Evolutionary conservation across 2,888 invertebrate species (phyloP), one percentile per base, ranked within the genome.

Genomic region (Darwinula stevensoni): DNA sequence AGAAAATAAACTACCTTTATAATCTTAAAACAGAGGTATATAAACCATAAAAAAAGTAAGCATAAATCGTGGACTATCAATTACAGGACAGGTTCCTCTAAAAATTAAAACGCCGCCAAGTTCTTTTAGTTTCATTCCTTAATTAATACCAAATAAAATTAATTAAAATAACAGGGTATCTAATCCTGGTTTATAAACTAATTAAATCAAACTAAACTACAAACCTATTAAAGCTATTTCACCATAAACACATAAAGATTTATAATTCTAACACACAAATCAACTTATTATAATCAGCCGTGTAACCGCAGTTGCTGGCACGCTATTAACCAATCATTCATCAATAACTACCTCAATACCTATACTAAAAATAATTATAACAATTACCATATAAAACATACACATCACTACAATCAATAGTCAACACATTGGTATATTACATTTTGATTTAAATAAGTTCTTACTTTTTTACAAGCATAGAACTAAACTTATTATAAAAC

Each of bases 271-370:
- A 50, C 49, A 45, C 43, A 40, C 36, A 33, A 46, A 50, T 44
- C 50, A 37, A 51, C 48, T 60, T 49, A 57, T 49, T 55, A 55
- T 39, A 49, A 57, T 57, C 45, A 55, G 56, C 56, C 60, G 63
- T 62, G 44, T 65, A 64, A 64, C 61, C 65, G 63, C 64, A 58
- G 59, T 58, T 63, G 64, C 64, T 65, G 63, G 63, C 63, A 63
- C 62, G 62, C 62, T 58, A 55, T 62, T 59, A 48, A 57, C 59
- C 56, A 58, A 53, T 59, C 58, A 53, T 61, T 34, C 18, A 34
- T 28, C 32, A 29, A 30, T 59, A 56, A 52, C 58, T 61, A 61
- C 58, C 54, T 59, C 57, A 58, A 60, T 52, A 58, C 56, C 58
- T 53, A 54, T 60, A 51, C 53, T 56, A 60, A 60, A 49, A 52